Evolutionary conservation across 2,797 vertebrate genomes (phyloP), one percentile per base, ranked within the genome.

Genomic region (Lepus townsendii): DNA sequence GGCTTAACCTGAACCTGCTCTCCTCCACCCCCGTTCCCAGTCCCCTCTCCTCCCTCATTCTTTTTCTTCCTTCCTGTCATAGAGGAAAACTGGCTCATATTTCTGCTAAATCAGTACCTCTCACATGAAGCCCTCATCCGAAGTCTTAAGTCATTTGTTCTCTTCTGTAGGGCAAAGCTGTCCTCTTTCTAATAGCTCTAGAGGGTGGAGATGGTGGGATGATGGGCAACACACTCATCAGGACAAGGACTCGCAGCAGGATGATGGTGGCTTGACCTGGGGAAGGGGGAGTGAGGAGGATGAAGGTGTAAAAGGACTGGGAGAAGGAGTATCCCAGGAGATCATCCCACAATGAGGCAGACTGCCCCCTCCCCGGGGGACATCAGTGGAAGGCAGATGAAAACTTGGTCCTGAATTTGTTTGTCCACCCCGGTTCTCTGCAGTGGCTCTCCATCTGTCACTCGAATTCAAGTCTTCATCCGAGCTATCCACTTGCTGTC

Each of bases 281-380:
- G 16, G 77, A 54, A 26, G 19, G 6, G 9, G 3, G 3, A 2
- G 2, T 1, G 4, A 79, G 26, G 32, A 57, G 19, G 16, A 11
- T 0, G 22, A n/a, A 62, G 13, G 7, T 7, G 6, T 11, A 30
- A 65, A 60, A 60, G 10, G 19, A 57, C 5, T 16, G 54, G 17
- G 19, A 57, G 14, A 62, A 26, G 10, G 7, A 13, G 71, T 26
- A 16, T 2, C 68, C 30, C 42, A 7, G 60, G 20, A 60, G 47
- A 47, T 22, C 0, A 0, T 0, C 42, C 47, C 7, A 13, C 10
- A 1, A 1, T 3, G 17, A 54, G 35, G 13, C 0, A 7, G 17
- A 0, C 1, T 20, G 1, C 22, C n/a, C 69, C 9, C 0, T 57
- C 68, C 84, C 89, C 42, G 35, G 35, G 35, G 57, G 65, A 1